Percentiles rank a stretch among this genome's conserved stretches.
Conservation (phyloP, 2,888 invertebrate genomes). For the Thysanoteuthis rhombus region DNA sequence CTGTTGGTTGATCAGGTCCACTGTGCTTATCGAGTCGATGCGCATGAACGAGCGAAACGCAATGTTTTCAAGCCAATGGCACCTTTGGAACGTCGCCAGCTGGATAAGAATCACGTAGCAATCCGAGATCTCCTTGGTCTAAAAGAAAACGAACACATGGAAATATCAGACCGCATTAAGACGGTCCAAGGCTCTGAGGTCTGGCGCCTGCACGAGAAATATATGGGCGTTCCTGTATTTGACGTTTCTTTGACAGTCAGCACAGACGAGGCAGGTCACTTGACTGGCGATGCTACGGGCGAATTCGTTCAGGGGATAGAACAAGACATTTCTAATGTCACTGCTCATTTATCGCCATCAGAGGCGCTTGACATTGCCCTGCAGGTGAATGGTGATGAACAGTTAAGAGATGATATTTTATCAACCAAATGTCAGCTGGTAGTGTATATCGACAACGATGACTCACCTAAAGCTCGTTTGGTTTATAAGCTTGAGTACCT, state of each 20-base stretch:
- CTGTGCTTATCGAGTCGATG: background rate
- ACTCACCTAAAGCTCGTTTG: constrained; percentile 16
- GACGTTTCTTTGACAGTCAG: constrained; percentile 34
- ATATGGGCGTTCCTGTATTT: constrained; percentile 31
- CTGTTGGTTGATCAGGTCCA: background rate
- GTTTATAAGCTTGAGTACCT: constrained; percentile 36
- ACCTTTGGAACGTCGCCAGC: constrained; percentile 1
- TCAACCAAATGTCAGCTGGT: background rate
- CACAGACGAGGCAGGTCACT: constrained; percentile 31
- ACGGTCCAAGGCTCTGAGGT: constrained; percentile 34
- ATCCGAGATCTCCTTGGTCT: constrained; percentile 20
- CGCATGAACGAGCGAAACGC: constrained; percentile 16
- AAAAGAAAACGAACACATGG: background rate
- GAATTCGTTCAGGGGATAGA: constrained; percentile 35
- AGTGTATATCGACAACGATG: constrained; percentile 26
- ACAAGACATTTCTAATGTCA: constrained; percentile 26
- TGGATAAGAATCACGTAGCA: background rate
- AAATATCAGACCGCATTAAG: background rate
- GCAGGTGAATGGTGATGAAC: background rate
- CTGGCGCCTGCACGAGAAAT: constrained; percentile 32
- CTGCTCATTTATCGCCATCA: background rate
- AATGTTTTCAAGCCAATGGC: background rate
- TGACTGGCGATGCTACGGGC: constrained; percentile 34
- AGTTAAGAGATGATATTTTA: background rate
- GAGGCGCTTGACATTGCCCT: constrained; percentile 33